Base-by-base conservation (phyloP, 2,113 vertebrate species). In the western clawed frog (Xenopus tropicalis) region DNA sequence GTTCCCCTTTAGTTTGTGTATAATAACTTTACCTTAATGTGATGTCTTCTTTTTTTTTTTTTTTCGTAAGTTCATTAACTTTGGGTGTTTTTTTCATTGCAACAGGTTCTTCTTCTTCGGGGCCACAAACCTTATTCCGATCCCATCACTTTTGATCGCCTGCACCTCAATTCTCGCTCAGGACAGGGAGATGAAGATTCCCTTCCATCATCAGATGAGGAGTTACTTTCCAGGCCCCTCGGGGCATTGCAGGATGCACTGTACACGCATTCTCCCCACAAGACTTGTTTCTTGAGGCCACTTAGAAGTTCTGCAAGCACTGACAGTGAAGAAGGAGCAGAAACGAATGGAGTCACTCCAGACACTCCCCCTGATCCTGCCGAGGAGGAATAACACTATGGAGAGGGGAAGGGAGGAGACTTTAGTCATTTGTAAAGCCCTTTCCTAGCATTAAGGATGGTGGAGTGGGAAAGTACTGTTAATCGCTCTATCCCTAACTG, bases 181-280 rank as follows among this genome's bases (percentile, higher is more conserved):
- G 73, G 66, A 13, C 66, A 44, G 29, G 91, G 86, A 0, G 96
- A 96, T 24, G 94, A 93, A 19, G 95, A 97, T 88, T 98, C 94
- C 10, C 89, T 96, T 78, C 95, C 93, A 12, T 91, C 90, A 1
- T 98, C 95, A 0, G 96, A 96, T 1, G 95, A 97, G 52, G 95
- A 97, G 83, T 91, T 95, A 58, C 90, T 95, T 1, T 86, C 90
- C 42, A 89, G 90, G 70, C 89, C 91, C 0, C 86, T 94, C 73
- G 91, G 90, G 8, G 84, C 87, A 12, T 87, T 96, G 68, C 94
- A 94, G 80, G 88, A 85, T 76, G 86, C 91, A 0, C 78, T 87
- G 11, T 88, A 93, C 74, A 83, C 90, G 0, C 83, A 86, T 56
- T 86, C 85, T 0, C 90, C 90, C 20, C 91, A 86, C 69, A 88